Evolutionary conservation across 2,113 vertebrate genomes (phyloP), one percentile per base, ranked within the genome.

Genomic region (Ramphastos sulfuratus): DNA sequence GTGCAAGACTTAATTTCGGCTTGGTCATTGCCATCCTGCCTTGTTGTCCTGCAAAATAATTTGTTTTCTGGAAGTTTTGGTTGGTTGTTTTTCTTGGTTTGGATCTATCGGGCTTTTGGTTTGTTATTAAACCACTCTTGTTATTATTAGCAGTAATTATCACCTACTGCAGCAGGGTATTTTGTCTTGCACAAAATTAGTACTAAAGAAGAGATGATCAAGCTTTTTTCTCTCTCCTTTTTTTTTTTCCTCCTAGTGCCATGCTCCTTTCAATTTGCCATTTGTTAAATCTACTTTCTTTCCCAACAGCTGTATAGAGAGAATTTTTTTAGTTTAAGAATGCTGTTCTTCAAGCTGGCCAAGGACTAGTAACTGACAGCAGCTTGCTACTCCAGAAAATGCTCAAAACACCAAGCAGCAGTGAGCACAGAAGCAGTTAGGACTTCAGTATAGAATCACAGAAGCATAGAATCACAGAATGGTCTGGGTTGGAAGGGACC

Each of bases 61-160:
- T 48, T 93, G 15, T 82, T 92, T 92, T 58, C 44, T 65, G 23
- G 17, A 80, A n/a, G 12, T 79, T 82, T 82, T 10, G 39, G 30
- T 54, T 76, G 28, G 4, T 48, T 1, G 0, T 13, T 42, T 42
- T 20, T 15, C 19, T 11, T 17, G 7, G 0, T 24, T 46, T 44
- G 14, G 27, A 24, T 63, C 37, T 23, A 4, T n/a, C 28, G 31
- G 10, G 20, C 25, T 31, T 73, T 33, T 56, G 0, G 0, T 11
- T 35, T 50, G 16, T 55, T 58, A 15, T 70, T 73, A 55, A 63
- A 20, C 14, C 25, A 58, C 6, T 52, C 2, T 31, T 46, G 9
- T 33, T 87, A 6, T 60, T 81, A 27, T 58, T 75, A 54, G 46
- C 20, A 58, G 55, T 39, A 61, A 75, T 61, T 92, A 61, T 12